Percentiles rank a stretch among this genome's conserved stretches.
Conservation (phyloP, 1,140 invertebrate species). For the Paraescarpia echinospica region DNA sequence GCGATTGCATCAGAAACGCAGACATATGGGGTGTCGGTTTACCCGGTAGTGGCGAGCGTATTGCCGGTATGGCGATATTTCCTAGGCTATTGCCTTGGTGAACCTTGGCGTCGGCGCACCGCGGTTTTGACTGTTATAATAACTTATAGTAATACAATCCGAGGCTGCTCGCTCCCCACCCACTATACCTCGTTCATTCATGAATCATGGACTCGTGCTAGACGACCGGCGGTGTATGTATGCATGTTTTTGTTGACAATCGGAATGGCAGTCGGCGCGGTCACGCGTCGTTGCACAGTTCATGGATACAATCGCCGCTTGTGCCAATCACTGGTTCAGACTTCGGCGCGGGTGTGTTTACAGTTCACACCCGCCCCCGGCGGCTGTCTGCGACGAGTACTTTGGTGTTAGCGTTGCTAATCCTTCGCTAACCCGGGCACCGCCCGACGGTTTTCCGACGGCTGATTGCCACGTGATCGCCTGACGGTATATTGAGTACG, state of each 20-base stretch:
- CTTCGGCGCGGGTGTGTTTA: neutral
- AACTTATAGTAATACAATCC: neutral
- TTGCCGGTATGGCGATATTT: neutral
- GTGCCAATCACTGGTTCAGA: neutral
- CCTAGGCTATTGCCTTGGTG: neutral
- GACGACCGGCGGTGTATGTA: neutral
- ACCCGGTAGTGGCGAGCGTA: neutral
- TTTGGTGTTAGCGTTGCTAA: neutral
- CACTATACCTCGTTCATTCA: neutral
- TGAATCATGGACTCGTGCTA: neutral
- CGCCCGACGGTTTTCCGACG: neutral
- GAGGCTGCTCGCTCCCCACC: neutral
- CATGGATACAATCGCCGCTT: neutral
- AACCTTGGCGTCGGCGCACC: neutral
- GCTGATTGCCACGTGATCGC: neutral
- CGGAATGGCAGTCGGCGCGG: neutral
- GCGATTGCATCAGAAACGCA: neutral
- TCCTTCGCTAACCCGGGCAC: neutral
- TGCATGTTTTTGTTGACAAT: neutral
- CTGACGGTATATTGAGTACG: neutral
- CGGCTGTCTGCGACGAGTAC: neutral
- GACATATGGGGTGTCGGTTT: neutral
- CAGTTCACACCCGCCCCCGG: neutral
- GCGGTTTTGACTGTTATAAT: neutral
- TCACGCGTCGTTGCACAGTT: neutral